These are phyloP conservation scores for Charina bottae DNA, from an alignment of 2,113 vertebrate species.

Conservation along the genomic window DNA sequence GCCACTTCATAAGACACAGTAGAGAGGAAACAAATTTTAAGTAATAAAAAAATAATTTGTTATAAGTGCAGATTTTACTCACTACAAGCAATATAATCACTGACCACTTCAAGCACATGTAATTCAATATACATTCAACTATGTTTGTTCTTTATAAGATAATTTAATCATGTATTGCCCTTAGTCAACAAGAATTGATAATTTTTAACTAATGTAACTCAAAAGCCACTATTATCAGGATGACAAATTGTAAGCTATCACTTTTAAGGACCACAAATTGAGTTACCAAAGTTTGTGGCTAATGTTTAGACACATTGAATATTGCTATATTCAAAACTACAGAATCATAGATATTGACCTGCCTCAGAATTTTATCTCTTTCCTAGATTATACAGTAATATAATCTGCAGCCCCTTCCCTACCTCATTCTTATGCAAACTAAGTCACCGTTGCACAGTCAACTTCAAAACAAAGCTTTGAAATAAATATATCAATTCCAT, in stretches of 20 bases:
- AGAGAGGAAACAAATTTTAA: background rate
- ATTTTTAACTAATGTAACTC: background rate
- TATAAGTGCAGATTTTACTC: background rate
- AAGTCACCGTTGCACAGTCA: background rate
- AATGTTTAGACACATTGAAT: background rate
- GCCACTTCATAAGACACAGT: background rate
- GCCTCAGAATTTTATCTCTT: background rate
- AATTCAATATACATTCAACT: background rate
- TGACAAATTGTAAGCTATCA: background rate
- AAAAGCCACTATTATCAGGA: background rate
- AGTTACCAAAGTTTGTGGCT: background rate
- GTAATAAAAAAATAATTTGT: background rate
- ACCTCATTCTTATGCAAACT: background rate
- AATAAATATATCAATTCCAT: background rate
- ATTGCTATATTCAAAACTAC: background rate
- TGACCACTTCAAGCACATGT: background rate
- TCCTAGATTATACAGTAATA: background rate
- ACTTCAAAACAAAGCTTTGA: background rate
- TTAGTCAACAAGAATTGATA: background rate
- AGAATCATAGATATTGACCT: background rate
- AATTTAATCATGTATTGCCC: background rate
- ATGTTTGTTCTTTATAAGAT: background rate
- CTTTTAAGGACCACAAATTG: background rate
- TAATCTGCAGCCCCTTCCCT: background rate
- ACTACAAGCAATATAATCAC: background rate